These are phyloP conservation scores for Rafetus swinhoei DNA, from an alignment of 2,113 vertebrate species.

Conservation along the genomic window DNA sequence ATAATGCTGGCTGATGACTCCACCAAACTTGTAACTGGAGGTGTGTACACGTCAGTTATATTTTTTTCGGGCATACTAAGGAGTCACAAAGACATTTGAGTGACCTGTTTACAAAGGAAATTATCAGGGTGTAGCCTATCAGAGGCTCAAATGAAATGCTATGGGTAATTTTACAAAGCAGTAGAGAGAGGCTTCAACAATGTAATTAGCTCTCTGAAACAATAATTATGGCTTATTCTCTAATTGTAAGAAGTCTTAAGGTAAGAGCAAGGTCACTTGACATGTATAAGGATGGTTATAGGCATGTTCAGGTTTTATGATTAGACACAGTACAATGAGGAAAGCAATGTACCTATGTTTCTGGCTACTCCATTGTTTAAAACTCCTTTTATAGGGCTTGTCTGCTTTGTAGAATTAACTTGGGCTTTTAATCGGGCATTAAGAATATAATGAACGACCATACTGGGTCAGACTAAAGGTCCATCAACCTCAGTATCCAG, in stretches of 20 bases:
- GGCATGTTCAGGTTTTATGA: conserved; percentile 34
- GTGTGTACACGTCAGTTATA: background rate
- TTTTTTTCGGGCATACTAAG: background rate
- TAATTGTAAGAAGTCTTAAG: conserved; percentile 14
- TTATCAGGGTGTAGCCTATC: background rate
- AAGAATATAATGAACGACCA: too few relatives aligned
- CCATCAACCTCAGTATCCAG: too few relatives aligned
- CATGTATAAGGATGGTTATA: conserved; percentile 18
- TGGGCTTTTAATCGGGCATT: background rate
- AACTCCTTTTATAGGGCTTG: background rate
- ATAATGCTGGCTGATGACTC: background rate
- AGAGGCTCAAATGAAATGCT: background rate
- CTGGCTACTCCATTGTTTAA: background rate
- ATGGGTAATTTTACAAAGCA: background rate
- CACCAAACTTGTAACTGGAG: background rate
- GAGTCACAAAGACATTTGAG: background rate
- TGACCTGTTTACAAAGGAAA: conserved; percentile 3
- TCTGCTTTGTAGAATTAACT: background rate
- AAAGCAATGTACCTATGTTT: background rate
- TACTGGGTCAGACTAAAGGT: too few relatives aligned
- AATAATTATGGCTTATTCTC: background rate
- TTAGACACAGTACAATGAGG: conserved; percentile 7
- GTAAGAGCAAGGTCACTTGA: background rate
- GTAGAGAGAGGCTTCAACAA: background rate
- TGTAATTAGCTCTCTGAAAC: background rate